Evolutionary conservation across 2,888 invertebrate genomes (phyloP).

Genomic region (Nycteola revayana): DNA sequence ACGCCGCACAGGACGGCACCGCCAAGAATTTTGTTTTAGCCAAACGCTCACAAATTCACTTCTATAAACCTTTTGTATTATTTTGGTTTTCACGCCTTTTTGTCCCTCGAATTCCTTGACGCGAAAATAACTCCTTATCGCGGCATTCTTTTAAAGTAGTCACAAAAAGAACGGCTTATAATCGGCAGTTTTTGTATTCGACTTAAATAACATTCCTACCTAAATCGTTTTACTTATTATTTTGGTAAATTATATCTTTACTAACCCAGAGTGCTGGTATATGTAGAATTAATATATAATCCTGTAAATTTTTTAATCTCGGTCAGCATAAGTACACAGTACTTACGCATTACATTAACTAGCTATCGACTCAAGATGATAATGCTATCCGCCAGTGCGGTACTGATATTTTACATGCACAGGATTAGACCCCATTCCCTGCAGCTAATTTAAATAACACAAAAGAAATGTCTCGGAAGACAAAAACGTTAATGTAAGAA

Average conservation of each 20-base stretch:
- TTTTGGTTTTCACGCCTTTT: constrained; percentile 82
- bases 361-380: no score
- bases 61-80: constrained; percentile 77
- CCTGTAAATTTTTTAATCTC: background rate
- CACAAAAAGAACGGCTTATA: constrained; percentile 66
- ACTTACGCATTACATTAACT: no score
- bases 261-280: constrained; percentile 29
- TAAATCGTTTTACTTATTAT: constrained; percentile 51
- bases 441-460: constrained; percentile 58
- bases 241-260: constrained; percentile 51
- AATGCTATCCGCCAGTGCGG: no score
- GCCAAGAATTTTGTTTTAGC: constrained; percentile 79
- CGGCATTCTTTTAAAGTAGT: constrained; percentile 77
- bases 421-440: constrained; percentile 45
- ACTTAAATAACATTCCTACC: constrained; percentile 63
- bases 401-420: constrained; percentile 27
- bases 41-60: constrained; percentile 82
- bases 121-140: constrained; percentile 80
- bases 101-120: constrained; percentile 75
- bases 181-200: constrained; percentile 64
- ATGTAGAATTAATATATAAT: constrained; percentile 8
- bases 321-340: no score
- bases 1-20: constrained; percentile 82
- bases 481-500: constrained; percentile 45
- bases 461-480: constrained; percentile 46